Conservation (phyloP, 1,140 invertebrate genomes). For the Pogonognathellus flavescens region DNA sequence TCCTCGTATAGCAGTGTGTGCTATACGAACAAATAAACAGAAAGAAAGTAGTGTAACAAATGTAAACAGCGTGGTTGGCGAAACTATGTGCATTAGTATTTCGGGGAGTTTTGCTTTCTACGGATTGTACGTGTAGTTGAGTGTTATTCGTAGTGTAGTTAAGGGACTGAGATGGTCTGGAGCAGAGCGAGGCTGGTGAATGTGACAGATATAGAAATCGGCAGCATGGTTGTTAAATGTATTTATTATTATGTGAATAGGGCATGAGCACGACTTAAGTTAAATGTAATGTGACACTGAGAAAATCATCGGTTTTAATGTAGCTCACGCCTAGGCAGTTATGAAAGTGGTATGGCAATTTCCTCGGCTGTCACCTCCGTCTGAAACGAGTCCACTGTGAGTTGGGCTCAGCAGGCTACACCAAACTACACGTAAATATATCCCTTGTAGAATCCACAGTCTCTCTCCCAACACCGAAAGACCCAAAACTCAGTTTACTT, state of each 20-base stretch:
- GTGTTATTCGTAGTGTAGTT: neutral
- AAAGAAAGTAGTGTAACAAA: constrained; percentile 18
- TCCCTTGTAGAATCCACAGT: neutral
- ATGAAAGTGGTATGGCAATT: constrained; percentile 61
- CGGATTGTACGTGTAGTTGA: neutral
- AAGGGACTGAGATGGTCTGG: too few relatives aligned
- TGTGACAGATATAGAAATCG: constrained; percentile 16
- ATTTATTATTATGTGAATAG: constrained; percentile 56
- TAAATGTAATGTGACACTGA: constrained; percentile 61
- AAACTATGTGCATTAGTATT: constrained; percentile 19
- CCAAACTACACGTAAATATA: constrained; percentile 28
- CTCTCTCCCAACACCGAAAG: neutral
- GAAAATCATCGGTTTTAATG: constrained; percentile 62
- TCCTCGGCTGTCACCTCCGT: constrained; percentile 62
- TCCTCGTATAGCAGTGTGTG: too few relatives aligned
- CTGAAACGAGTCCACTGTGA: constrained; percentile 51
- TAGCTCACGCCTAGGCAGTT: constrained; percentile 60
- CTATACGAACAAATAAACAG: neutral
- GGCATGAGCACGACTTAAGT: constrained; percentile 57
- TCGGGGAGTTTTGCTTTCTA: constrained; percentile 4
- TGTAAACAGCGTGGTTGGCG: constrained; percentile 14
- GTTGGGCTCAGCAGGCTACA: neutral
- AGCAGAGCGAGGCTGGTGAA: neutral
- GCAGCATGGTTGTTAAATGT: constrained; percentile 43
- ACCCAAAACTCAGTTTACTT: constrained; percentile 10